Evolutionary conservation across 2,797 vertebrate species (phyloP), one percentile per base, ranked within the genome.

Genomic region (Sebastolobus altivelis): DNA sequence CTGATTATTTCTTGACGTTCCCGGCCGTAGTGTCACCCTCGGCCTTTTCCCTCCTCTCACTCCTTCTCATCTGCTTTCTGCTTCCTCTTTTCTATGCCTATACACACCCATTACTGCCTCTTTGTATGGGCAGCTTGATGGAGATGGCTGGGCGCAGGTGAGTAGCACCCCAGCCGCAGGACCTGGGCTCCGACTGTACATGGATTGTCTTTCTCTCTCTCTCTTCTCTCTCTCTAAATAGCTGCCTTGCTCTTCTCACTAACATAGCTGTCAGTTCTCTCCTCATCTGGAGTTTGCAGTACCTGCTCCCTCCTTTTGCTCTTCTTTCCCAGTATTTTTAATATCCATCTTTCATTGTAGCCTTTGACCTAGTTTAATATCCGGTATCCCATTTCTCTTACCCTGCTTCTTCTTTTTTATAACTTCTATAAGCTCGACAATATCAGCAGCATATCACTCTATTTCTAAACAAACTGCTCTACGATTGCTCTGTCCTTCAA

Each of bases 41-140:
- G 6, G 55, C 68, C 58, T 66, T 83, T 74, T 89, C 38, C 52
- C 31, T 81, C 49, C 66, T 83, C 75, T 55, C 82, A 80, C 40
- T 87, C 73, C 27, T 71, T 65, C 84, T 91, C 75, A 91, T 79
- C 59, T 93, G 82, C 90, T 93, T 85, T 94, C 79, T 93, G 80
- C 93, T 94, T 92, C 91, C 88, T 89, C 89, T 87, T 89, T 91
- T 84, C 87, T 91, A 37, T 92, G 87, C 90, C 70, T 83, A 67
- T 91, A 93, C 92, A 92, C 92, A 93, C 88, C 83, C 89, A 90
- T 89, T 62, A 88, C 88, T 94, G 90, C 87, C 87, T 81, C 75
- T 89, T 65, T 89, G 77, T 76, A 63, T 63, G 87, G 91, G 89
- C 93, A 95, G 94, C 80, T 91, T 95, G 93, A 20, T 94, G 94